phyloP scores from a whole-genome alignment of 1,140 invertebrate species.

The Drosophila simulans region DNA sequence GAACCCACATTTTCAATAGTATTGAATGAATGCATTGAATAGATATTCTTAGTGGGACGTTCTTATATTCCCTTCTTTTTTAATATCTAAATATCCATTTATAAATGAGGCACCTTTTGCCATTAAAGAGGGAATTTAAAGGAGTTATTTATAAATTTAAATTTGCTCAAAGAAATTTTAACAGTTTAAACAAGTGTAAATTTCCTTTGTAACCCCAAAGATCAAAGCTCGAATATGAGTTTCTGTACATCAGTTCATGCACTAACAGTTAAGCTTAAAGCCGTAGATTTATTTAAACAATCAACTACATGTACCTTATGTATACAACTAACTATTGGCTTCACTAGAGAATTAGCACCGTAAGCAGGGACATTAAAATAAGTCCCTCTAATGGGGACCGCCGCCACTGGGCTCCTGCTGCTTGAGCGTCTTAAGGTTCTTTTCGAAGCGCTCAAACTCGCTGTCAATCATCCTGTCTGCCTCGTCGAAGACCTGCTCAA shows the following conservation, averaged over 20 bases:
- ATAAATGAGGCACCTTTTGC: too few relatives aligned
- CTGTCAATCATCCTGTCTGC: constrained; percentile 91
- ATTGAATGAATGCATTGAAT: too few relatives aligned
- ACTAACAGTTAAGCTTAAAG: constrained; percentile 14
- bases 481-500: constrained; percentile 95
- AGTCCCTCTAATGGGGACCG: constrained; percentile 36
- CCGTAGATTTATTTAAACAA: constrained; percentile 48
- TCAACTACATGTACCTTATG: constrained; percentile 22
- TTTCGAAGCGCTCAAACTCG: constrained; percentile 95
- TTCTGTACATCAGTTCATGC: neutral
- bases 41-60: too few relatives aligned
- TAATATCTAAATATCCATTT: too few relatives aligned
- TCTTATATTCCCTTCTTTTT: too few relatives aligned
- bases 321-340: constrained; percentile 16
- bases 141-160: too few relatives aligned
- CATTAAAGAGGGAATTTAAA: too few relatives aligned
- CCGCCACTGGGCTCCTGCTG: constrained; percentile 71
- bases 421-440: constrained; percentile 86
- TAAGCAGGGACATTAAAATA: neutral
- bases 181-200: too few relatives aligned
- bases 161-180: too few relatives aligned
- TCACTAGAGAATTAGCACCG: constrained; percentile 41
- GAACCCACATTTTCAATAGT: too few relatives aligned
- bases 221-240: too few relatives aligned
- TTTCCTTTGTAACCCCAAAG: too few relatives aligned